Conservation (phyloP, 2,797 vertebrate species). For the Sebastes steindachneri region DNA sequence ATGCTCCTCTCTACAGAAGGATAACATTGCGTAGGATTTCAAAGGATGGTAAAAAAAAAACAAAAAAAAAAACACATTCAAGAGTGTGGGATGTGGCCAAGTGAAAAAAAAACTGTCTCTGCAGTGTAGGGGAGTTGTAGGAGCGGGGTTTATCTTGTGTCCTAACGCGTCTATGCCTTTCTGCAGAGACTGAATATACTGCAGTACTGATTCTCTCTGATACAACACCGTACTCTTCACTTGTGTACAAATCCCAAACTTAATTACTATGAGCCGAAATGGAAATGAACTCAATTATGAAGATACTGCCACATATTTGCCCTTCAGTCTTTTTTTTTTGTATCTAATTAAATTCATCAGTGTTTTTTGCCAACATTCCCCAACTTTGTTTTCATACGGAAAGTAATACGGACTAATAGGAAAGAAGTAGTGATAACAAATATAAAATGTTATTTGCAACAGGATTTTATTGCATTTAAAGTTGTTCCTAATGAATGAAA, state of each 20-base stretch:
- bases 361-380: neutral
- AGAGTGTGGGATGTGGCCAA: constrained; percentile 52
- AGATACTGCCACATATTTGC: constrained; percentile 50
- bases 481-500: neutral
- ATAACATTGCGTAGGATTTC: constrained; percentile 48
- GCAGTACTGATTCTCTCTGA: constrained; percentile 38
- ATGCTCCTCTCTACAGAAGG: constrained; percentile 7
- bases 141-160: constrained; percentile 42
- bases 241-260: constrained; percentile 60
- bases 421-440: neutral
- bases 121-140: constrained; percentile 42
- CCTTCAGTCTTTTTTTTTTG: constrained; percentile 34
- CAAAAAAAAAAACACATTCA: neutral
- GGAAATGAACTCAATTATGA: constrained; percentile 65
- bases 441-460: neutral
- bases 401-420: neutral
- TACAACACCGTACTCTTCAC: constrained; percentile 41
- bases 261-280: constrained; percentile 62
- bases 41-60: constrained; percentile 19
- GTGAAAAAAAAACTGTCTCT: constrained; percentile 35
- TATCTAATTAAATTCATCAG: constrained; percentile 43
- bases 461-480: neutral
- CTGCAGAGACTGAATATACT: constrained; percentile 26
- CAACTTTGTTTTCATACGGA: neutral
- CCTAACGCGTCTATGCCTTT: constrained; percentile 13